Conservation (phyloP, 2,888 invertebrate species). For the Malachius bipustulatus region DNA sequence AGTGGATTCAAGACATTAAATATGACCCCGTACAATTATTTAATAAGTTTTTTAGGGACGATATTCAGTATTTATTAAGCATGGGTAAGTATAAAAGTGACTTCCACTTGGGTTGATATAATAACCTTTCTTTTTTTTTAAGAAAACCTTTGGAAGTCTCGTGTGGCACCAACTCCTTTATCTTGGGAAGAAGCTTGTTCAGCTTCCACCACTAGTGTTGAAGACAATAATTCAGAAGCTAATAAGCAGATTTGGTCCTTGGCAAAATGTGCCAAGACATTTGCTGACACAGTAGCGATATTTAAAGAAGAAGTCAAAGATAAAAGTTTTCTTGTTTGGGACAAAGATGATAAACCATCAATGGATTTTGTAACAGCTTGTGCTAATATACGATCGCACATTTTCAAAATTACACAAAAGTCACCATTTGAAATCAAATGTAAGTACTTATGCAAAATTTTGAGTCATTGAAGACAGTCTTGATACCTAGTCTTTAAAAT, state of each 20-base stretch:
- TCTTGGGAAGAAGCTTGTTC: conserved; percentile 46
- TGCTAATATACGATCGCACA: conserved; percentile 82
- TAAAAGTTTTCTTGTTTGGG: conserved; percentile 79
- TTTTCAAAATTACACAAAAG: conserved; percentile 80
- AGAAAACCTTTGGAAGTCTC: conserved; percentile 84
- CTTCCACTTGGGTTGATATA: too few relatives aligned
- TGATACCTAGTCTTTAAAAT: too few relatives aligned
- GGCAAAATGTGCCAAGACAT: conserved; percentile 44
- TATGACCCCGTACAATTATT: conserved; percentile 82
- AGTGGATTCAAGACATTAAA: conserved; percentile 75
- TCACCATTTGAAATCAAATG: conserved; percentile 92
- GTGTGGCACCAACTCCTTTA: conserved; percentile 73
- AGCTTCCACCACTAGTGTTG: conserved; percentile 20
- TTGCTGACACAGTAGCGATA: conserved; percentile 52
- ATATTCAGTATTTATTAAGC: conserved; percentile 84
- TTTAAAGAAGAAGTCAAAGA: conserved; percentile 49
- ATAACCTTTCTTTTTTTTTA: conserved; percentile 10
- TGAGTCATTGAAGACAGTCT: conserved; percentile 5
- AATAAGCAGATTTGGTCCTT: conserved; percentile 35
- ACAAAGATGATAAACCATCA: conserved; percentile 86
- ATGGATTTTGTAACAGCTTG: conserved; percentile 96
- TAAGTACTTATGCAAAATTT: conserved; percentile 39
- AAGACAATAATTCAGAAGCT: conserved; percentile 21
- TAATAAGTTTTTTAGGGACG: conserved; percentile 85
- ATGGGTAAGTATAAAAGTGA: conserved; percentile 46